Percentiles rank a stretch among this genome's conserved stretches.
These are phyloP conservation scores for Australoheros facetus DNA, from an alignment of 2,797 vertebrate genomes.

Conservation along the genomic window DNA sequence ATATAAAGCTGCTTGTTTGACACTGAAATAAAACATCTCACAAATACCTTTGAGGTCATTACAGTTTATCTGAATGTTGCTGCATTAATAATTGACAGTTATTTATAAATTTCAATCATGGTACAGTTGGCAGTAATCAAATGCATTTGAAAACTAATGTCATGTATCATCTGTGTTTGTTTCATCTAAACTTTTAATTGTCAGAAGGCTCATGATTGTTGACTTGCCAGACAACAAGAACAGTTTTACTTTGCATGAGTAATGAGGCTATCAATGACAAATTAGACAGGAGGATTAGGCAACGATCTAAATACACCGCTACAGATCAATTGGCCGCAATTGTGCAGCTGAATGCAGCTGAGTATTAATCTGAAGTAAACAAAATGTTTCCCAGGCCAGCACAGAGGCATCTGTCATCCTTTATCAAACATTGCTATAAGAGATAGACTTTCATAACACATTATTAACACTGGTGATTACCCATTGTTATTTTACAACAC, in stretches of 20 bases:
- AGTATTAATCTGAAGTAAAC: slow-evolving; percentile 42
- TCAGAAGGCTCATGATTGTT: slow-evolving; percentile 12
- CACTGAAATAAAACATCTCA: not conserved
- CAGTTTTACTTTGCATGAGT: slow-evolving; percentile 34
- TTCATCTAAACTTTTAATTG: slow-evolving; percentile 7
- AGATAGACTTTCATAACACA: not conserved
- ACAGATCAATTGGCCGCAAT: slow-evolving; percentile 16
- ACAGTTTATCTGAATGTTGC: not conserved
- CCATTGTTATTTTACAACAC: not conserved
- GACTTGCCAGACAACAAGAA: slow-evolving; percentile 1
- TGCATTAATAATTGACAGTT: not conserved
- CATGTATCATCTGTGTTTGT: not conserved
- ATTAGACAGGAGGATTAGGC: slow-evolving; percentile 31
- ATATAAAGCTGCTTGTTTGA: not conserved
- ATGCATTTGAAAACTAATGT: not conserved
- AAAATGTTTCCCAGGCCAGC: slow-evolving; percentile 14
- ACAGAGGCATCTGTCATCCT: not conserved
- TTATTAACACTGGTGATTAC: not conserved
- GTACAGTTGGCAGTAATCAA: not conserved
- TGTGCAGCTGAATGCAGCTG: slow-evolving; percentile 28
- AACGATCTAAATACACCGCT: slow-evolving; percentile 7
- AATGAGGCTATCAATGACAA: slow-evolving; percentile 41
- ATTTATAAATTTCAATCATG: not conserved
- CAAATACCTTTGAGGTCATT: not conserved
- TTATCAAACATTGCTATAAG: not conserved